These are phyloP conservation scores for Pseudococcus jackbeardsleyi DNA, from an alignment of 2,888 invertebrate species.

Conservation along the genomic window DNA sequence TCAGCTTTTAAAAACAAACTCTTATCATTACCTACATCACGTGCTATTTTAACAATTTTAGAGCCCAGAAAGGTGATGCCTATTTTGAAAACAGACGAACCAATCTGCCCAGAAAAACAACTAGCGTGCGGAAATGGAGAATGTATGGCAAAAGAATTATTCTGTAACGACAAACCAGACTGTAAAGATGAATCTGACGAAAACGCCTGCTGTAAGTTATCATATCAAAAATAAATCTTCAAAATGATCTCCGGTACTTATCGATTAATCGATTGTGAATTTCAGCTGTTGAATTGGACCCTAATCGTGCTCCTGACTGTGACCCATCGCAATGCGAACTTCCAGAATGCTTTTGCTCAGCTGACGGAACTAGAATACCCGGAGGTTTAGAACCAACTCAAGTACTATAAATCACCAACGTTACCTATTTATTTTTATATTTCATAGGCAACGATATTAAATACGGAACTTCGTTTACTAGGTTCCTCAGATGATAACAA, in stretches of 20 bases:
- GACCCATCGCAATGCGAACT: slow-evolving; percentile 89
- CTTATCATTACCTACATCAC: too few species aligned
- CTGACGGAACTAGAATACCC: slow-evolving; percentile 91
- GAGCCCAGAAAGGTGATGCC: slow-evolving; percentile 92
- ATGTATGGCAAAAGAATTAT: slow-evolving; percentile 90
- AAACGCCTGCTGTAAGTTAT: slow-evolving; percentile 91
- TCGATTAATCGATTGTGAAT: slow-evolving; percentile 68
- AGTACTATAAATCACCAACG: slow-evolving; percentile 67
- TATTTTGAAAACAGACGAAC: slow-evolving; percentile 92
- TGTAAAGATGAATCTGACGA: slow-evolving; percentile 96
- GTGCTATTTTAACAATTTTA: slow-evolving; percentile 71
- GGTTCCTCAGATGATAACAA: slow-evolving; percentile 93
- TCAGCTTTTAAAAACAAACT: too few species aligned
- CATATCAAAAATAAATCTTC: background rate
- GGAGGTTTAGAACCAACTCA: slow-evolving; percentile 85
- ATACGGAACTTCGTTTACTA: slow-evolving; percentile 65
- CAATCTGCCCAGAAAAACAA: slow-evolving; percentile 90
- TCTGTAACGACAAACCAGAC: slow-evolving; percentile 93
- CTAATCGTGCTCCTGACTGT: slow-evolving; percentile 92
- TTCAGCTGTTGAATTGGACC: slow-evolving; percentile 88
- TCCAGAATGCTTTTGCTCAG: slow-evolving; percentile 94
- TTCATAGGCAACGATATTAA: background rate
- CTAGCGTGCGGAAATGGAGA: slow-evolving; percentile 92
- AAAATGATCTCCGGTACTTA: background rate
- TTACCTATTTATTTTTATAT: too few species aligned